Evolutionary conservation across 2,797 vertebrate species (phyloP), one percentile per base, ranked within the genome.

Genomic region (Coregonus ussuriensis): DNA sequence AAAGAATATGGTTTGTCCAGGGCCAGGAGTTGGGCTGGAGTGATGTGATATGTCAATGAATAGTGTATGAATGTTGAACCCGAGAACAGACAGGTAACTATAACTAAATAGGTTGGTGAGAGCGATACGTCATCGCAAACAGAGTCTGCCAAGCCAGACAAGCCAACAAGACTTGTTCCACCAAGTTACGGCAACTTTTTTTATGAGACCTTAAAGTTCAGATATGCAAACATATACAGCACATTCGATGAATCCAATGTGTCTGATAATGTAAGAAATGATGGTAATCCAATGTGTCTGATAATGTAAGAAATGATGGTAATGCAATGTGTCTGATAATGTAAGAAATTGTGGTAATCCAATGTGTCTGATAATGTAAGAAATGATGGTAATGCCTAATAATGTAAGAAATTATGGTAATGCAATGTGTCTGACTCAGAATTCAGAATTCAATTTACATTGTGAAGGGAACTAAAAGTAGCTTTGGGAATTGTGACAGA

Each of bases 31-130:
- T 90, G 89, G 85, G 85, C 73, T 91, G 86, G 84, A 91, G 94
- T 83, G 94, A 97, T 91, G 90, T 87, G 96, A 97, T 95, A 96
- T 91, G 77, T 72, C 6, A 35, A 93, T 98, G 91, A 96, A 98
- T 98, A 94, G 92, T 96, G 88, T 86, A 98, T 96, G 94, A 96
- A 89, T 82, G 77, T 69, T 85, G 88, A 97, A 97, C 93, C 92
- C 71, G 96, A 97, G 94, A 93, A 93, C 87, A 97, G 93, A 93
- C 87, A 68, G 6, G 89, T 90, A 88, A 90, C 92, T 93, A 93
- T 93, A 92, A 94, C 93, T 93, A 90, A 89, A 2, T 63, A 81
- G 81, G 71, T 86, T 81, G 89, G 81, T 91, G 91, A 25, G 59
- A 91, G 91, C 90, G 85, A 87, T 89, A 93, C 91, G 92, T 92